phyloP scores from a whole-genome alignment of 2,888 invertebrate species.

The Andrena marginata region DNA sequence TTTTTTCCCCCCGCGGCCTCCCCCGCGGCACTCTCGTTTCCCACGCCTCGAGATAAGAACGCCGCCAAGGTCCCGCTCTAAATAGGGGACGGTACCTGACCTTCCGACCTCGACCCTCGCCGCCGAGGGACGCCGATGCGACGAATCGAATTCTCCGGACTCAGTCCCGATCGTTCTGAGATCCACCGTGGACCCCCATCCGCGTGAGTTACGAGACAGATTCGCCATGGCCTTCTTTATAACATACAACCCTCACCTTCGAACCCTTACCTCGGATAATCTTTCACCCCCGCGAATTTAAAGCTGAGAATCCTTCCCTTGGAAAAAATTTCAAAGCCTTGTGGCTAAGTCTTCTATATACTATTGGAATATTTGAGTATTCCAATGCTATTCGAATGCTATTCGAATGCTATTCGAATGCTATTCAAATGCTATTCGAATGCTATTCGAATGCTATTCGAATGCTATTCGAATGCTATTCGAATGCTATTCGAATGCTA shows the following conservation, averaged over 20 bases:
- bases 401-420: no score
- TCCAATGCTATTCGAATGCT: no score
- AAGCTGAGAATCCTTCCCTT: neutral
- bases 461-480: no score
- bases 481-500: no score
- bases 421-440: no score
- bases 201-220: neutral
- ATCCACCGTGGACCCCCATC: neutral
- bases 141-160: slow-evolving; percentile 40
- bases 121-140: slow-evolving; percentile 18
- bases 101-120: slow-evolving; percentile 65
- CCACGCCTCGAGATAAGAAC: slow-evolving; percentile 71
- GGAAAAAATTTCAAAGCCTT: no score
- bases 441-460: no score
- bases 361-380: no score
- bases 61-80: slow-evolving; percentile 70
- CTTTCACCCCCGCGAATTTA: neutral
- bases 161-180: slow-evolving; percentile 2
- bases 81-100: slow-evolving; percentile 66
- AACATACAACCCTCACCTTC: slow-evolving; percentile 6
- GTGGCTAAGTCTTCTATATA: no score
- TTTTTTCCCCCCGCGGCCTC: slow-evolving; percentile 22
- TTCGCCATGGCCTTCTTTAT: neutral
- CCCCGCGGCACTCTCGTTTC: slow-evolving; percentile 27
- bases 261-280: neutral